Conservation (phyloP, 1,140 invertebrate genomes). For the Diabrotica undecimpunctata region DNA sequence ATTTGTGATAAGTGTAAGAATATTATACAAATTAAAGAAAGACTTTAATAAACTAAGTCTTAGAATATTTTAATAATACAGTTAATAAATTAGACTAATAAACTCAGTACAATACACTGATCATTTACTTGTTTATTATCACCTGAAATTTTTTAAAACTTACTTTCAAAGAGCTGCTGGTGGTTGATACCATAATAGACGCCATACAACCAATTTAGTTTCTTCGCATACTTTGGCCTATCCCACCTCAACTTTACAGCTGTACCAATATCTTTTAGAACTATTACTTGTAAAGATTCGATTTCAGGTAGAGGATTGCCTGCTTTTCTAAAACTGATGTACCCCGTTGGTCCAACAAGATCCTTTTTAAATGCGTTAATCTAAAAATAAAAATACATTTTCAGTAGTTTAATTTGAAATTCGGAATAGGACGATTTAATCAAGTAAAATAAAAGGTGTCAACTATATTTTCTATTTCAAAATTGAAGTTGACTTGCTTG, state of each 20-base stretch:
- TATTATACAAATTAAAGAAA: no score
- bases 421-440: no score
- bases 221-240: slow-evolving; percentile 52
- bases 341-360: slow-evolving; percentile 55
- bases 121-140: background rate
- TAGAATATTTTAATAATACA: no score
- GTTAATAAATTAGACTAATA: no score
- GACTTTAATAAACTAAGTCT: no score
- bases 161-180: slow-evolving; percentile 52
- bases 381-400: slow-evolving; percentile 34
- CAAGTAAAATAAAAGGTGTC: no score
- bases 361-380: slow-evolving; percentile 60
- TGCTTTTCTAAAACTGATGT: slow-evolving; percentile 52
- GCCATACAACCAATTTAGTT: slow-evolving; percentile 60
- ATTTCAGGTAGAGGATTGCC: slow-evolving; percentile 55
- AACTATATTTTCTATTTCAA: no score
- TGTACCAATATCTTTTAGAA: slow-evolving; percentile 57
- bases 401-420: no score
- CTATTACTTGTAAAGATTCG: slow-evolving; percentile 49
- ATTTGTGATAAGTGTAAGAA: no score
- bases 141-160: slow-evolving; percentile 14
- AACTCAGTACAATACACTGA: no score
- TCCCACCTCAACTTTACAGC: slow-evolving; percentile 65
- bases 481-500: no score
- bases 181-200: slow-evolving; percentile 59